Evolutionary conservation across 2,888 invertebrate genomes (phyloP), one percentile per base, ranked within the genome.

Genomic region (Omphaloscelis lunosa): DNA sequence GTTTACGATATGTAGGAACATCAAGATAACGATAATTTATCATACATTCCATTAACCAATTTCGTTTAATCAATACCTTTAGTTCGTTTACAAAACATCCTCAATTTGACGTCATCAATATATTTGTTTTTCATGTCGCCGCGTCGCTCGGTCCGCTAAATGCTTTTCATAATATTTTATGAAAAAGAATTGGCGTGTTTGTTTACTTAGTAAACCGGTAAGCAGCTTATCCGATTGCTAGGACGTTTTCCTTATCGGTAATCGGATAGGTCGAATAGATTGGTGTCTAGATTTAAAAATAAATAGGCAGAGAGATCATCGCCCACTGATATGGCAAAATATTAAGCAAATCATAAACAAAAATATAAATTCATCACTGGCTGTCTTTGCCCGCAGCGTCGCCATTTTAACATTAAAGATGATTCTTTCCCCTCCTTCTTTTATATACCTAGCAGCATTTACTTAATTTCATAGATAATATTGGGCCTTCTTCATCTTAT

Each of bases 141-240:
- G 20, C 41, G 20, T 45, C 45, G 17, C 63, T 34, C 45, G 23
- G n/a, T n/a, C 27, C 45, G 34, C n/a, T 83, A 77, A 68, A 34
- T 59, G 51, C 34, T 83, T 79, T 45, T 53, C 68, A 63, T 58
- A 83, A 83, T 77, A 65, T 75, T 63, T 58, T 62, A 39, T 12
- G 27, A 45, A 69, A 56, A 68, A 53, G 8, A 69, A 78, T 83
- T 51, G 68, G 8, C 34, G 2, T 78, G 78, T 83, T 80, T 79
- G 53, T 79, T 62, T 56, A 61, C 48, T 6, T 20, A 2, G 23
- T 58, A 51, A 45, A 51, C 23, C 5, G 41, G 27, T 48, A 79
- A 84, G 58, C 56, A 69, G 62, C 12, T 68, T 58, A 45, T 66
- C 34, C 20, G 29, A 51, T 23, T 77, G 20, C 45, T 51, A 67